Evolutionary conservation across 1,140 invertebrate genomes (phyloP), one percentile per base, ranked within the genome.

Genomic region (Drosophila setifemur): DNA sequence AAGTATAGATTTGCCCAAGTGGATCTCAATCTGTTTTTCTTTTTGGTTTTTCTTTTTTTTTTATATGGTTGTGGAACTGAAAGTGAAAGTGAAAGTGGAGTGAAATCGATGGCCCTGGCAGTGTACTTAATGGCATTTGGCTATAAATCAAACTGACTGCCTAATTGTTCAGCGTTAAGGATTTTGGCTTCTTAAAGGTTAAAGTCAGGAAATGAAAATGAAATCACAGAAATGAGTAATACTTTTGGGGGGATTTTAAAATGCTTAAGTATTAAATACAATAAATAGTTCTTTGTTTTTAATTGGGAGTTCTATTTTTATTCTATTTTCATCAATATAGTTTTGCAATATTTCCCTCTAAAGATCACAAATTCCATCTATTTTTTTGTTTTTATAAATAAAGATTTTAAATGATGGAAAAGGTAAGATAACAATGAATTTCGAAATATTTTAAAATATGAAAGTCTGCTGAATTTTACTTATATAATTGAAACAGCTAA

Each of bases 1-100:
- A 89, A 86, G 87, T 89, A 89, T 89, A 86, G 86, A 89, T 89
- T 89, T 82, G 69, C 64, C 75, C 7, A 14, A 37, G 29, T 33
- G 9, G 14, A 12, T 16, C n/a, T n/a, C n/a, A n/a, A n/a, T n/a
- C n/a, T n/a, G n/a, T n/a, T n/a, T n/a, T n/a, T n/a, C n/a, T n/a
- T n/a, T n/a, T n/a, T n/a, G n/a, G n/a, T n/a, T n/a, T n/a, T n/a
- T n/a, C n/a, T n/a, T n/a, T n/a, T n/a, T n/a, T n/a, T n/a, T n/a
- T n/a, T n/a, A n/a, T n/a, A n/a, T n/a, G 28, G 8, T 4, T 23
- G 4, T n/a, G n/a, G n/a, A 19, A 3, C 4, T 9, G 19, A 1
- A 18, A 7, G 1, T 8, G 47, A 28, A 2, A 21, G 18, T 11
- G 1, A 23, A 29, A 31, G 54, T n/a, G n/a, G n/a, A 37, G 33